Evolutionary conservation across 2,797 vertebrate genomes (phyloP), one percentile per base, ranked within the genome.

Genomic region (Eupleurogrammus muticus): DNA sequence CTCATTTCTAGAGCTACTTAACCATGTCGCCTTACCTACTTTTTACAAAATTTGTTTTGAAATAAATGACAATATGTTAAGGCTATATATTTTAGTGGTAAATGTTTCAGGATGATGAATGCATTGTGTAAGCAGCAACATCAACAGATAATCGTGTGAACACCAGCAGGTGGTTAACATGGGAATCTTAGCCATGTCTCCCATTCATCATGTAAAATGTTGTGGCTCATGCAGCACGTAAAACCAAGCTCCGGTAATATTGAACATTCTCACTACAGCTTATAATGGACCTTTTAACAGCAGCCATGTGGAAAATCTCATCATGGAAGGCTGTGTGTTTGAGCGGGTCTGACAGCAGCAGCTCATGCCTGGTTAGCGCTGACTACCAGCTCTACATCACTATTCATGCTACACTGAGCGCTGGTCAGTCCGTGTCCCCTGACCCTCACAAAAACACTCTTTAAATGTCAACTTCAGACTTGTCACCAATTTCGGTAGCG

Each of bases 151-250:
- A 5, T 42, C 40, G 6, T 42, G 14, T 44, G 5, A 17, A 17
- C 40, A 44, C 40, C 8, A 5, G 2, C 40, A 44, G 16, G 40
- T 17, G 5, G 3, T 44, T 44, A 44, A 44, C 16, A 44, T 44
- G 40, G 14, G 40, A 17, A 17, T 17, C 5, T 44, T 44, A 7
- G 40, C 16, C 14, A 17, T 42, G 5, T 42, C 14, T 42, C 40
- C 40, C 5, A 42, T 42, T 24, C 28, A 28, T 6, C 28, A 28
- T 28, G 28, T 28, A 28, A 28, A 28, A 28, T 28, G 28, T 28
- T 28, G 28, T 28, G 28, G 28, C 28, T 28, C 28, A 28, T 28
- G 59, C 47, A 65, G 5, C 61, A 60, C n/a, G 32, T 48, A 36
- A 44, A 52, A 46, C 52, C 16, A 10, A 1, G 3, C 36, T 47